A percentile compares a stretch with the other conserved stretches of the same genome.
phyloP scores from a whole-genome alignment of 1,140 invertebrate genomes.

The Melipona quadrifasciata region DNA sequence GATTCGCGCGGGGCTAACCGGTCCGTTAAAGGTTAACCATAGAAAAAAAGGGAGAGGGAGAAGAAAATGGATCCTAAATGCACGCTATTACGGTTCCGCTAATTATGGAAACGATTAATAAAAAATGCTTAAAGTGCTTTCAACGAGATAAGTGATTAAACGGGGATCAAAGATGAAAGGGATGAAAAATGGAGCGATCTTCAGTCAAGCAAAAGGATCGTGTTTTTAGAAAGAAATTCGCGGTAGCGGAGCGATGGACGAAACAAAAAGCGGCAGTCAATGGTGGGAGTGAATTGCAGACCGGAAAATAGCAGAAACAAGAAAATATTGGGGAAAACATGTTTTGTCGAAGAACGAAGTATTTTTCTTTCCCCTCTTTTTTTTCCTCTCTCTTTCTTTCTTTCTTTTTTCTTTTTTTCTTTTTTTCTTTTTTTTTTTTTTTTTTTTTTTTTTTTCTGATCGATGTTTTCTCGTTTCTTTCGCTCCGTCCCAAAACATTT shows the following conservation, averaged over 20 bases:
- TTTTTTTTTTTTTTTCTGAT: background rate
- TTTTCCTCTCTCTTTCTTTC: too few species aligned
- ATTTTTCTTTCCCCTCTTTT: background rate
- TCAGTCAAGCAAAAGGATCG: background rate
- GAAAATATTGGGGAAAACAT: background rate
- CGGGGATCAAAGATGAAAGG: background rate
- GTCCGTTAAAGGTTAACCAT: too few species aligned
- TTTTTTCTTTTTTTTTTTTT: too few species aligned
- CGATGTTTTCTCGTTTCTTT: background rate
- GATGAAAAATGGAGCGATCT: background rate
- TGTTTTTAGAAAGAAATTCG: background rate
- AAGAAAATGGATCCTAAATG: background rate
- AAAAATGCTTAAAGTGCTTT: background rate
- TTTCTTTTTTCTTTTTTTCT: too few species aligned
- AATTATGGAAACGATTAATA: background rate
- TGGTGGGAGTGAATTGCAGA: background rate
- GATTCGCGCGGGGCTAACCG: too few species aligned
- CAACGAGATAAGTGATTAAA: background rate
- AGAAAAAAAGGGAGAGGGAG: too few species aligned
- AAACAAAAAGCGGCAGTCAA: background rate
- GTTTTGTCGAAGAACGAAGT: background rate
- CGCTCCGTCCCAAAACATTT: constrained; percentile 31
- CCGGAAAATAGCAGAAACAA: background rate
- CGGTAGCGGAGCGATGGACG: background rate
- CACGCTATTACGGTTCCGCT: background rate